Base-by-base conservation (phyloP, 2,888 invertebrate genomes). In the Acronicta aceris region DNA sequence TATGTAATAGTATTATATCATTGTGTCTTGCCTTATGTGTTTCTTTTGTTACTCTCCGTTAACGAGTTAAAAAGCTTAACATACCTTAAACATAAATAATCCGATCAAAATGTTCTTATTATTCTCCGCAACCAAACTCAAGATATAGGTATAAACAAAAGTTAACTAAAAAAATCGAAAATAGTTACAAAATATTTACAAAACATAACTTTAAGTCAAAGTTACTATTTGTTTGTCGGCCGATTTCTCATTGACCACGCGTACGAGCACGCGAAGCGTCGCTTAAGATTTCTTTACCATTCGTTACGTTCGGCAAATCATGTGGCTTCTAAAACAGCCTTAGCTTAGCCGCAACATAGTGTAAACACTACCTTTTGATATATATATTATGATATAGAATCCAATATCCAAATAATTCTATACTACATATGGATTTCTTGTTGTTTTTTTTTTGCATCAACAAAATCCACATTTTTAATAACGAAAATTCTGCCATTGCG, bases 261-360 rank as follows among this genome's bases (percentile, higher is more conserved):
- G 79, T 81, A 79, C 74, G 81, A 89, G 89, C 93, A 94, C 93
- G 93, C 93, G 75, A 94, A 82, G 77, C 79, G 74, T 88, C 91
- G 84, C 92, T 94, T 94, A 92, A 88, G 90, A 89, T 90, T 92
- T 91, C 87, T 89, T 86, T 77, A 83, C 83, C 71, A 78, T 84
- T 86, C 81, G 82, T 83, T 87, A 79, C 79, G 75, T 86, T 79
- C 65, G 59, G 59, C 16, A 58, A 58, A 57, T 36, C 7, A 51
- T 59, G 53, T 36, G 78, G 76, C 79, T 72, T 55, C 33, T 36
- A 76, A 79, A 73, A 59, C 50, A 45, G 59, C 47, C 38, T 40
- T 13, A 30, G 9, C 3, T 27, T n/a, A 12, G 48, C 8, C 15
- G 7, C 40, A 54, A 15, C 4, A 21, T 45, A 50, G 8, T 2